Conservation (phyloP, 2,888 invertebrate species). For the Stenolophus ochropezus region DNA sequence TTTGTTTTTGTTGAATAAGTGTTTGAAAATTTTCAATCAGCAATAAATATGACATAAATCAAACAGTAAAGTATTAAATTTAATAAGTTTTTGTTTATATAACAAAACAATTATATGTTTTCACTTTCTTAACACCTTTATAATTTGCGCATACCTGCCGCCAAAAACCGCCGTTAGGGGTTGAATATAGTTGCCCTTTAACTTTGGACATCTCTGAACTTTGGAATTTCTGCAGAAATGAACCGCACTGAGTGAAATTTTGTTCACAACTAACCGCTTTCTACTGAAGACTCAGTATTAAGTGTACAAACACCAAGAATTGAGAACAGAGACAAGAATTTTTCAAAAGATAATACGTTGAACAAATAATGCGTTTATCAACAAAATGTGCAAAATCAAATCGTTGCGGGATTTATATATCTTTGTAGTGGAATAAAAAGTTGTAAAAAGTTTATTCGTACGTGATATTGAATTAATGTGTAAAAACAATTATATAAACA, state of each 20-base stretch:
- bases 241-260: slow-evolving; percentile 43
- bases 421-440: neutral
- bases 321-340: neutral
- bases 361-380: neutral
- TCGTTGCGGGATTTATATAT: neutral
- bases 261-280: slow-evolving; percentile 48
- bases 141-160: slow-evolving; percentile 47
- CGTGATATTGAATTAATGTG: neutral
- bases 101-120: neutral
- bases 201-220: neutral
- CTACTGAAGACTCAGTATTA: slow-evolving; percentile 1
- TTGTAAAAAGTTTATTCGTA: neutral
- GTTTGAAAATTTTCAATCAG: neutral
- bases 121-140: no score
- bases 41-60: neutral
- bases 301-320: neutral
- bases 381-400: neutral
- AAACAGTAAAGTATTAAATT: neutral
- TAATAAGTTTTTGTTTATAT: no score
- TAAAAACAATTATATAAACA: neutral
- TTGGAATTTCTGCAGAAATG: neutral
- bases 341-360: neutral
- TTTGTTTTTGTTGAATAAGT: no score
- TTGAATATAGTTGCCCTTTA: slow-evolving; percentile 24
- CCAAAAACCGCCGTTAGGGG: slow-evolving; percentile 47